Evolutionary conservation across 2,113 vertebrate genomes (phyloP).

Genomic region (Dascyllus trimaculatus): DNA sequence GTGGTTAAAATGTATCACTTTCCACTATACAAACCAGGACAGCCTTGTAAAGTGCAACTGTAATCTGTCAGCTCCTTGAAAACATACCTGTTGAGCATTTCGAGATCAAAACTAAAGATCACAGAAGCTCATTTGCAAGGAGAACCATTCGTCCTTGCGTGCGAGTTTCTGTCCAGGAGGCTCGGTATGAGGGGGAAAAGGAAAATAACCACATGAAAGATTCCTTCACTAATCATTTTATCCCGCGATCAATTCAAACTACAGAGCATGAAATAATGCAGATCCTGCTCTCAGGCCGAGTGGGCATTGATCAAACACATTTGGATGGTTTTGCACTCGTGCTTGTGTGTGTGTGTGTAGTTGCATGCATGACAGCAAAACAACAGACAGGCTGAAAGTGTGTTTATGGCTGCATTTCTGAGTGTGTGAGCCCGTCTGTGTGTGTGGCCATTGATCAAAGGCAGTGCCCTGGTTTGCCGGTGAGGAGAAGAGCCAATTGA

Average conservation of each 20-base stretch:
- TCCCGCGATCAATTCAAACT: conserved; percentile 75
- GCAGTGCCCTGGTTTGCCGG: conserved; percentile 54
- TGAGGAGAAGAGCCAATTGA: conserved; percentile 76
- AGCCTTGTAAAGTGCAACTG: not conserved
- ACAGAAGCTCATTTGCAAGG: conserved; percentile 48
- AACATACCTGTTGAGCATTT: conserved; percentile 18
- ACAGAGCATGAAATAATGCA: conserved; percentile 78
- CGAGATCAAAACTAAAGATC: conserved; percentile 46
- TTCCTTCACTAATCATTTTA: conserved; percentile 77
- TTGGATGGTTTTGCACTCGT: conserved; percentile 36
- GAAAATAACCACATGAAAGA: conserved; percentile 64
- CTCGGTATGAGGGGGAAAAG: conserved; percentile 18
- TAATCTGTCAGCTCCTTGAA: conserved; percentile 5
- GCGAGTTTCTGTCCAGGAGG: conserved; percentile 41
- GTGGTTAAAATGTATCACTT: not conserved
- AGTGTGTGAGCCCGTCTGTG: conserved; percentile 43
- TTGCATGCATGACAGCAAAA: not conserved
- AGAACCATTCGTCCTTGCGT: conserved; percentile 25
- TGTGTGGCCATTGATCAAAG: conserved; percentile 78
- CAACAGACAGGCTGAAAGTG: conserved; percentile 25
- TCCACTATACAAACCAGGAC: not conserved
- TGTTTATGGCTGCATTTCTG: conserved; percentile 41
- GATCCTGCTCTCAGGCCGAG: conserved; percentile 67
- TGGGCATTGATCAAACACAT: conserved; percentile 70
- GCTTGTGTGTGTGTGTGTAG: conserved; percentile 10